Conservation (phyloP, 1,140 invertebrate species). For the Elymnias hypermnestra region DNA sequence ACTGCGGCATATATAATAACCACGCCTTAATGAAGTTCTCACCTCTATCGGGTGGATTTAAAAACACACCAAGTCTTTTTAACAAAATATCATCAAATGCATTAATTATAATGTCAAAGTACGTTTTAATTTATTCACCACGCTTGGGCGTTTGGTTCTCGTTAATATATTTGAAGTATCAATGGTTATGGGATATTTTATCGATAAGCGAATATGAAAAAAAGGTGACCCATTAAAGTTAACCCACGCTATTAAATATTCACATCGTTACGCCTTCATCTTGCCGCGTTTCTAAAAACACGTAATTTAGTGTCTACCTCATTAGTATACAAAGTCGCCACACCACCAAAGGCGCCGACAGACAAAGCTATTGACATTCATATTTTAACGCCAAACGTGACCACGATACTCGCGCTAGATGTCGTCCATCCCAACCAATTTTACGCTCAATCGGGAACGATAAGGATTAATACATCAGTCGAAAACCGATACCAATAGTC, state of each 20-base stretch:
- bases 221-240: conserved; percentile 18
- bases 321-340: conserved; percentile 60
- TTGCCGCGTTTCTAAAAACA: conserved; percentile 52
- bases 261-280: conserved; percentile 55
- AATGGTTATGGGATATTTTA: conserved; percentile 9
- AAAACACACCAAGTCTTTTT: too few relatives aligned
- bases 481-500: conserved; percentile 26
- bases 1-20: too few relatives aligned
- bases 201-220: conserved; percentile 19
- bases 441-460: conserved; percentile 64
- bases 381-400: conserved; percentile 63
- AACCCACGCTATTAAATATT: conserved; percentile 40
- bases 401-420: conserved; percentile 49
- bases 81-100: too few relatives aligned
- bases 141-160: background rate
- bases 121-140: too few relatives aligned
- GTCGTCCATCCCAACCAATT: conserved; percentile 54
- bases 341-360: conserved; percentile 42
- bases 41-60: too few relatives aligned
- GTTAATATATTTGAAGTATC: conserved; percentile 1
- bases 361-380: conserved; percentile 61
- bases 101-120: too few relatives aligned
- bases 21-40: too few relatives aligned
- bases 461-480: conserved; percentile 68
- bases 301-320: conserved; percentile 53